Evolutionary conservation across 2,113 vertebrate genomes (phyloP).

Genomic region (Leucosticte australis): DNA sequence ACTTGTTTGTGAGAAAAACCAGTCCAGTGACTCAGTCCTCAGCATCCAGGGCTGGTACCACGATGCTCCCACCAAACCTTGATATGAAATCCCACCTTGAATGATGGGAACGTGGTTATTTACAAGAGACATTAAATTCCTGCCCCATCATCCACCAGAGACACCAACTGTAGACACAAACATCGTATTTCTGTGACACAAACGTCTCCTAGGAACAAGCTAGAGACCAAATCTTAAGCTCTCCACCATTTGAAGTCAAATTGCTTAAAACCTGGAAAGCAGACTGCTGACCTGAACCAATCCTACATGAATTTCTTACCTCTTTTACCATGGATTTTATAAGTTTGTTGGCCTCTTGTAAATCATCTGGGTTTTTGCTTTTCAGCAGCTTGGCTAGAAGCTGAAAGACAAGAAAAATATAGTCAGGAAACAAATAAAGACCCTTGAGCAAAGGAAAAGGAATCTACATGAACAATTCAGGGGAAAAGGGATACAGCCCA

Average conservation of each 20-base stretch:
- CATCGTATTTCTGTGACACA: not conserved
- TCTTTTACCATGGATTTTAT: conserved; percentile 99
- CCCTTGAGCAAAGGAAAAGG: not conserved
- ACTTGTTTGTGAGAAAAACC: not conserved
- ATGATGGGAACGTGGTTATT: not conserved
- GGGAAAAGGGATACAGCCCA: not conserved
- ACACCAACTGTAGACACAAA: not conserved
- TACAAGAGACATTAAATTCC: not conserved
- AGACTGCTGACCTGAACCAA: not conserved
- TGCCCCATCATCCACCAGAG: not conserved
- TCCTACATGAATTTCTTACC: conserved; percentile 72
- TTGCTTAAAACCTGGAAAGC: not conserved
- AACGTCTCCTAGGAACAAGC: not conserved
- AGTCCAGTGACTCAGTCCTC: not conserved
- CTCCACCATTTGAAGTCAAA: not conserved
- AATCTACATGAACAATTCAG: not conserved
- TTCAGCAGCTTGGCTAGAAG: conserved; percentile 88
- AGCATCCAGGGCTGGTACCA: not conserved
- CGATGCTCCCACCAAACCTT: not conserved
- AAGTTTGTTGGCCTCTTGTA: conserved; percentile 93
- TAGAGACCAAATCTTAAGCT: not conserved
- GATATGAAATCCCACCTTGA: not conserved
- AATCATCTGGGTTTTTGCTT: conserved; percentile 94
- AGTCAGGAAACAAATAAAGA: not conserved
- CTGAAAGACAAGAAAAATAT: conserved; percentile 65